Conservation (phyloP, 2,113 vertebrate genomes). For the Alethe diademata region DNA sequence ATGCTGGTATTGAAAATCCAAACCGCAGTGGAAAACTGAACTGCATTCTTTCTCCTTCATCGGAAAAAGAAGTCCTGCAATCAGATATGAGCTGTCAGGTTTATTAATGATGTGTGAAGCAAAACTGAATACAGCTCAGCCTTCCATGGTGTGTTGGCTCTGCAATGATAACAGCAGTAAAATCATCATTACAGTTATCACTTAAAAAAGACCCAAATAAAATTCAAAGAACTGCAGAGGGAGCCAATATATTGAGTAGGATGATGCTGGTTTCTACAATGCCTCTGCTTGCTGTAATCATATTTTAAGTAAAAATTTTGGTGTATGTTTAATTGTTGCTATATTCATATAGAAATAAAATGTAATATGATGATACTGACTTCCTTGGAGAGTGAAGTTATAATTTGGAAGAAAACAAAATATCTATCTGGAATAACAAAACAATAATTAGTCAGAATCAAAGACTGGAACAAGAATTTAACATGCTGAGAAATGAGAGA, state of each 20-base stretch:
- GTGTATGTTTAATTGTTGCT: neutral
- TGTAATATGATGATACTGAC: neutral
- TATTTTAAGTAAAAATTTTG: neutral
- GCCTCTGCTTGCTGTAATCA: neutral
- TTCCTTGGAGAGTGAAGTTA: neutral
- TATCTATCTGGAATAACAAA: neutral
- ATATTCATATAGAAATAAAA: neutral
- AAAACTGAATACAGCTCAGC: neutral
- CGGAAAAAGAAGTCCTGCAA: neutral
- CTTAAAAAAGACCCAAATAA: neutral
- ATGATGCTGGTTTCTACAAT: neutral
- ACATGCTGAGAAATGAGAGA: neutral
- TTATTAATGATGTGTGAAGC: conserved; percentile 40
- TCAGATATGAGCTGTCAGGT: neutral
- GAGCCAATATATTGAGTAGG: neutral
- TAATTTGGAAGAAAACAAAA: neutral
- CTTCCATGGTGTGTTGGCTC: neutral
- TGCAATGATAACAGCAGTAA: neutral
- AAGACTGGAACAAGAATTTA: neutral
- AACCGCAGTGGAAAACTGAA: neutral
- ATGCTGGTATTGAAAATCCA: neutral
- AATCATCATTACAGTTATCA: neutral
- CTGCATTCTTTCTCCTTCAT: neutral
- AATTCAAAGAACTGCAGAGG: neutral
- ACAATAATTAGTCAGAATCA: neutral